phyloP scores from a whole-genome alignment of 2,888 invertebrate genomes.

The Hypomecis atomaria region DNA sequence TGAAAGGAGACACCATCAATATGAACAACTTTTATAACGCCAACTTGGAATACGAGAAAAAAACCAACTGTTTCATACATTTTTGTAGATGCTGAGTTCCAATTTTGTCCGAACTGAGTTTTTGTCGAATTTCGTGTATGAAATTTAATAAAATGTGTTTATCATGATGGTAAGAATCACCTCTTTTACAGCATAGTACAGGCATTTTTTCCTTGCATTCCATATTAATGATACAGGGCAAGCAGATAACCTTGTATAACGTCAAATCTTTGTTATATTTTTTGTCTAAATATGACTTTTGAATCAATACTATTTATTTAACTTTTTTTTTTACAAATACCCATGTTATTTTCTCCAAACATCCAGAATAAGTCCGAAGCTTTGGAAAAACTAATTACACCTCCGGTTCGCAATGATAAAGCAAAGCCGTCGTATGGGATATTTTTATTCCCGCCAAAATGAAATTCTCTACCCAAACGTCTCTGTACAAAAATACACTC shows the following conservation, averaged over 20 bases:
- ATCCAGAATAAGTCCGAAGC: slow-evolving; percentile 64
- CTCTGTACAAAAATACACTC: slow-evolving; percentile 43
- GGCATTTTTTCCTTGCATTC: too few relatives aligned
- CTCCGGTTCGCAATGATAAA: slow-evolving; percentile 81
- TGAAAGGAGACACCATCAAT: too few relatives aligned
- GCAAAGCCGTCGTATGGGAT: slow-evolving; percentile 83
- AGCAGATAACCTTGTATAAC: too few relatives aligned
- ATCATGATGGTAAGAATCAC: too few relatives aligned
- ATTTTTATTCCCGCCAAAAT: slow-evolving; percentile 83
- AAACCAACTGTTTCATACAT: neutral
- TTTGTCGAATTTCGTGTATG: neutral
- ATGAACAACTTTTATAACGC: neutral
- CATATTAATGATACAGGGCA: too few relatives aligned
- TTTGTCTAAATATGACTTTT: too few relatives aligned
- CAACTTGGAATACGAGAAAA: neutral
- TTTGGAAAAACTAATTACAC: slow-evolving; percentile 83
- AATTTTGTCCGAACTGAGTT: too few relatives aligned
- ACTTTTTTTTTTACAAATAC: too few relatives aligned
- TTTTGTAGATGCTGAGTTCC: neutral
- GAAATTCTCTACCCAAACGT: slow-evolving; percentile 64
- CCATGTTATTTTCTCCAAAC: neutral
- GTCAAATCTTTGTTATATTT: too few relatives aligned
- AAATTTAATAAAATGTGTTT: neutral
- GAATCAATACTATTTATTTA: too few relatives aligned
- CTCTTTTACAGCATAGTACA: too few relatives aligned